These are phyloP conservation scores for Altica lythri DNA, from an alignment of 2,888 invertebrate species.

Conservation along the genomic window DNA sequence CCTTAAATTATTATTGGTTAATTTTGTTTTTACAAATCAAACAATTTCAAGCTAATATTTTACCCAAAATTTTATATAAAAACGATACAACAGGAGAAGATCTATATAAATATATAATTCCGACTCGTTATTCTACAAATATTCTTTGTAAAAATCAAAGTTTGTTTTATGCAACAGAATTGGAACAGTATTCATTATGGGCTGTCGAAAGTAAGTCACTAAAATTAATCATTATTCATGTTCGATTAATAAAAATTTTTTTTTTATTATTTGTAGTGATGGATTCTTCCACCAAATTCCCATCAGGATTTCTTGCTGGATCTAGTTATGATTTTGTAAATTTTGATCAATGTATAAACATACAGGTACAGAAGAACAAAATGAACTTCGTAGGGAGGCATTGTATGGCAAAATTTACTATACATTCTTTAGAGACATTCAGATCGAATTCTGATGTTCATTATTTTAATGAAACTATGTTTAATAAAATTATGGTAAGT, in stretches of 20 bases:
- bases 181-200: slow-evolving; percentile 40
- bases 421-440: slow-evolving; percentile 44
- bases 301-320: slow-evolving; percentile 68
- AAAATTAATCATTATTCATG: background rate
- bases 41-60: too few relatives aligned
- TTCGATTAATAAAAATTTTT: background rate
- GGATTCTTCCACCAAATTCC: slow-evolving; percentile 72
- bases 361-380: slow-evolving; percentile 39
- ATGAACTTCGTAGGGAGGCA: slow-evolving; percentile 63
- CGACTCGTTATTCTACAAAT: slow-evolving; percentile 32
- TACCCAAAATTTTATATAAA: too few relatives aligned
- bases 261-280: slow-evolving; percentile 62
- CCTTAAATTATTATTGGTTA: too few relatives aligned
- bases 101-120: slow-evolving; percentile 31
- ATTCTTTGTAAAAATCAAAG: slow-evolving; percentile 39
- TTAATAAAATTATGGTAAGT: slow-evolving; percentile 43
- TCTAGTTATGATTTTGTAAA: slow-evolving; percentile 72
- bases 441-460: background rate
- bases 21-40: too few relatives aligned
- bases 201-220: slow-evolving; percentile 42
- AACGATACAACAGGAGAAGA: too few relatives aligned
- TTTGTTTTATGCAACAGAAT: slow-evolving; percentile 36
- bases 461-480: slow-evolving; percentile 37
- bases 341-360: slow-evolving; percentile 69
- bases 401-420: slow-evolving; percentile 64